A percentile compares a stretch with the other conserved stretches of the same genome.
Conservation (phyloP, 2,888 invertebrate species). For the Ernsta delagoae region DNA sequence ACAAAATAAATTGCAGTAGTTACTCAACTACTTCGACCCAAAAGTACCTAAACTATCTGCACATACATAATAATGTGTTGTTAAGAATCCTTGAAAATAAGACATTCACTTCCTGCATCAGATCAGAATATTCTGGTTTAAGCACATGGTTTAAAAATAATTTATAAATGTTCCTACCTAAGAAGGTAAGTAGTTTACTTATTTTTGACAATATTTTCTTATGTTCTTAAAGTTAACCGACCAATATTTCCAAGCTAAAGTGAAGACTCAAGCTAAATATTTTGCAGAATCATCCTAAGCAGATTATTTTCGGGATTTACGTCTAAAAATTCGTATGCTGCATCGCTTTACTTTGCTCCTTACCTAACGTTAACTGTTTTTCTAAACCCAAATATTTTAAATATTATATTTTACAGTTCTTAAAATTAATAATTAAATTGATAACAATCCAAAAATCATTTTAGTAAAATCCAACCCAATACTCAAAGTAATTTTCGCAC, state of each 20-base stretch:
- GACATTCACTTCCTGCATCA: background rate
- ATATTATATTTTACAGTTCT: too few relatives aligned
- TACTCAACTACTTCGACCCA: background rate
- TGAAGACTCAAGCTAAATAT: background rate
- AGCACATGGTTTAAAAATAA: background rate
- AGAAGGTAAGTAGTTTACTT: background rate
- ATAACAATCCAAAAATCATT: too few relatives aligned
- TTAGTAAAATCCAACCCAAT: too few relatives aligned
- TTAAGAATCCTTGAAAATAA: background rate
- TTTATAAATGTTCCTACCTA: too few relatives aligned
- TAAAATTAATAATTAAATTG: too few relatives aligned
- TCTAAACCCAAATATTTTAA: background rate
- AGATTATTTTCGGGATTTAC: background rate
- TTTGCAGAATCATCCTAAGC: background rate
- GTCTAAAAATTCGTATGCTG: background rate
- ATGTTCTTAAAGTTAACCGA: background rate
- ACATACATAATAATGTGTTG: too few relatives aligned
- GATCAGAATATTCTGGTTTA: background rate
- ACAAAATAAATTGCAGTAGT: background rate
- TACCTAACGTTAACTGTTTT: background rate
- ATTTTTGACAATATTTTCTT: background rate
- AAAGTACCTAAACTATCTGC: background rate
- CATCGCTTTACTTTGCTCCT: background rate
- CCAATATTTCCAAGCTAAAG: background rate
- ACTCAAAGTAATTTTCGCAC: too few relatives aligned